A percentile compares a stretch with the other conserved stretches of the same genome.
phyloP scores from a whole-genome alignment of 2,797 vertebrate genomes.

The Hapalemur alaotrensis region DNA sequence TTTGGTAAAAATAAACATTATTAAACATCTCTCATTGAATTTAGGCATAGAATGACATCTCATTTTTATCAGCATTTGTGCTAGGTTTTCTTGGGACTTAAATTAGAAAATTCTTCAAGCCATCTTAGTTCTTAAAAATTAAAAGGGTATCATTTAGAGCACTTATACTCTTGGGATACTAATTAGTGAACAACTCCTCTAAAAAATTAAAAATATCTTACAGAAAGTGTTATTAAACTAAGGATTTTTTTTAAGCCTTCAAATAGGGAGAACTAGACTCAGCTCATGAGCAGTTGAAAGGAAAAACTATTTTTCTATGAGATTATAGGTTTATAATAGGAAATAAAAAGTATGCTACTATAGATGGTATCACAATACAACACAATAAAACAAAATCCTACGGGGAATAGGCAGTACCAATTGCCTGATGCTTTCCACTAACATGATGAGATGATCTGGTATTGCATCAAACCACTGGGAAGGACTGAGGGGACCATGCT shows the following conservation, averaged over 20 bases:
- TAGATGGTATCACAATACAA: background rate
- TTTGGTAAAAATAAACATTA: conserved; percentile 15
- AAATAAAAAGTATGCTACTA: background rate
- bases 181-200: conserved; percentile 44
- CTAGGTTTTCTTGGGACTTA: background rate
- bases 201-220: conserved; percentile 51
- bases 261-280: background rate
- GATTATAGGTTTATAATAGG: background rate
- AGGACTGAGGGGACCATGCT: background rate
- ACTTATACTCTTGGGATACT: background rate
- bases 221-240: background rate
- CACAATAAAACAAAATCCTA: background rate
- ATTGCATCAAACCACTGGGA: background rate
- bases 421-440: background rate
- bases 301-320: background rate
- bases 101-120: conserved; percentile 5
- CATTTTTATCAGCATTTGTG: background rate
- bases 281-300: conserved; percentile 11
- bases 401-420: background rate
- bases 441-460: background rate
- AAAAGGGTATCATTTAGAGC: background rate
- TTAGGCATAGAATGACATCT: background rate
- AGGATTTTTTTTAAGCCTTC: background rate
- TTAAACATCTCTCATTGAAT: conserved; percentile 21
- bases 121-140: conserved; percentile 25